Conservation (phyloP, 2,888 invertebrate species). For the Lydus trimaculatus region DNA sequence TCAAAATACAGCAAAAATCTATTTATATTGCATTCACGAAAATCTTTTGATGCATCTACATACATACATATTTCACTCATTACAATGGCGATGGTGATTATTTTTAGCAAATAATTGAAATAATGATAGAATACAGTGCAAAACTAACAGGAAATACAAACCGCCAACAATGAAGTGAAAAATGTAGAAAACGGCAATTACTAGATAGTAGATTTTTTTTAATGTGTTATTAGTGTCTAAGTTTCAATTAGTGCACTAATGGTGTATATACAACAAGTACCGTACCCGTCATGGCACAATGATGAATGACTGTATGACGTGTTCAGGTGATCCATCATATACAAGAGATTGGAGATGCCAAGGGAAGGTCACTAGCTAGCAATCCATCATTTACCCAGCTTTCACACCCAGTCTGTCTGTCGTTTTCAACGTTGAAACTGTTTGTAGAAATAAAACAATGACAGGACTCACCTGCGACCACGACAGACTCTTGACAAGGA, state of each 20-base stretch:
- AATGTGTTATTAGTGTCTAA: constrained; percentile 9
- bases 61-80: neutral
- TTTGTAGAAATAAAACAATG: constrained; percentile 24
- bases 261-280: constrained; percentile 38
- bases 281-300: constrained; percentile 48
- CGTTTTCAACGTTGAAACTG: constrained; percentile 36
- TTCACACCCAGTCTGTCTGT: constrained; percentile 47
- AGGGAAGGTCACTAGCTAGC: constrained; percentile 55
- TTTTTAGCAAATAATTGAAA: neutral
- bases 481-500: neutral
- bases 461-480: constrained; percentile 37
- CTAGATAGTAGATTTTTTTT: too few relatives aligned
- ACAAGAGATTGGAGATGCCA: constrained; percentile 60
- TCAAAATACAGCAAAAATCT: constrained; percentile 41
- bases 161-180: too few relatives aligned
- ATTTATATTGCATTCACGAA: constrained; percentile 31
- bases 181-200: neutral
- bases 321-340: constrained; percentile 61
- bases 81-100: neutral
- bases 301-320: constrained; percentile 61
- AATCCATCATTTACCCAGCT: constrained; percentile 53
- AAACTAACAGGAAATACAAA: neutral
- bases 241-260: constrained; percentile 45
- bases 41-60: neutral
- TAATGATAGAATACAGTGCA: neutral